phyloP scores from a whole-genome alignment of 2,113 vertebrate genomes.

The Lepisosteus oculatus region DNA sequence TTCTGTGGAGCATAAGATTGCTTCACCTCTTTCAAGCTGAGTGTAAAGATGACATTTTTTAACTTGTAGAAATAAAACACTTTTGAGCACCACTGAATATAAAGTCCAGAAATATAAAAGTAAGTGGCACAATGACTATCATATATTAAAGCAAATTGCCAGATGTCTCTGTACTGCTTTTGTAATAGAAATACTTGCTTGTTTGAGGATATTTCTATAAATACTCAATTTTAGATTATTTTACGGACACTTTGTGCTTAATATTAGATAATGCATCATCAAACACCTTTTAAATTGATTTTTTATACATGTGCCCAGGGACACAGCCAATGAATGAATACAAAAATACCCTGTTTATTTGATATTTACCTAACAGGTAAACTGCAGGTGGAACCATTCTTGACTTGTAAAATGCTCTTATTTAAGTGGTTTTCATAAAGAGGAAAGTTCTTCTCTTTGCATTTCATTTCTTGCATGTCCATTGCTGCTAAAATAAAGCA shows the following conservation, averaged over 20 bases:
- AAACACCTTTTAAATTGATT: too few species aligned
- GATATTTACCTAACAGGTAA: conserved; percentile 57
- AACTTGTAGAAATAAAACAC: background rate
- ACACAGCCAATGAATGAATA: background rate
- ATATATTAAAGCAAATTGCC: too few species aligned
- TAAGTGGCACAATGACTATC: too few species aligned
- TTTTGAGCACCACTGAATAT: background rate
- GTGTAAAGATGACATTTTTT: background rate
- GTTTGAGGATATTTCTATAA: too few species aligned
- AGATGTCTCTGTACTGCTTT: too few species aligned
- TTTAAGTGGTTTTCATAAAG: conserved; percentile 30
- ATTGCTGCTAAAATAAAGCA: conserved; percentile 19
- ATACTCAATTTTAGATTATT: too few species aligned
- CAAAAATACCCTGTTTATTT: too few species aligned
- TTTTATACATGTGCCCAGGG: too few species aligned
- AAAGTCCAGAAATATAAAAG: too few species aligned
- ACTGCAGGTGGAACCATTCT: conserved; percentile 56
- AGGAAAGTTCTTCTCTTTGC: conserved; percentile 31
- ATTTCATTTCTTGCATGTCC: conserved; percentile 21
- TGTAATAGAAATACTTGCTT: too few species aligned
- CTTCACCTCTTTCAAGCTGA: conserved; percentile 57
- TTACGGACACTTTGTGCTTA: too few species aligned
- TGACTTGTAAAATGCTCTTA: conserved; percentile 55
- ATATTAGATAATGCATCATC: too few species aligned
- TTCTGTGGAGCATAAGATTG: conserved; percentile 18